A percentile compares a stretch with the other conserved stretches of the same genome.
These are phyloP conservation scores for Drosophila demipolita DNA, from an alignment of 2,888 invertebrate species.

Conservation along the genomic window DNA sequence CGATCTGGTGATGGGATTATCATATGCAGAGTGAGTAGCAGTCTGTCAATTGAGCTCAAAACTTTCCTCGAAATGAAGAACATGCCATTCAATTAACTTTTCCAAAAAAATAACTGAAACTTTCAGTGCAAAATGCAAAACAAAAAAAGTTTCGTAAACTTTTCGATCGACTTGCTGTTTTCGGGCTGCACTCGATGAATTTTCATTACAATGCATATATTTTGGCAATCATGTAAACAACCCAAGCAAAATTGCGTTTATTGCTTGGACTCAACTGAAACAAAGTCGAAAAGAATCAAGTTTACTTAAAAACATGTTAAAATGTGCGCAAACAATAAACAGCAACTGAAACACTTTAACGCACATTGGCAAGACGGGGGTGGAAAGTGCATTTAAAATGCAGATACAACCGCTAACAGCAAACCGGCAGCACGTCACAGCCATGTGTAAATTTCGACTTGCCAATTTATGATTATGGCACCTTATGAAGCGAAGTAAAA, in stretches of 20 bases:
- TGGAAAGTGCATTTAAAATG: slow-evolving; percentile 74
- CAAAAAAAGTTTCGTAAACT: slow-evolving; percentile 55
- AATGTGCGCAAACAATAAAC: slow-evolving; percentile 34
- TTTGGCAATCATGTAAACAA: slow-evolving; percentile 72
- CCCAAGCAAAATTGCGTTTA: slow-evolving; percentile 66
- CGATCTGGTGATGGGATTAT: slow-evolving; percentile 34
- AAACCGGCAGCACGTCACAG: slow-evolving; percentile 34
- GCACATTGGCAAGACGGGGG: slow-evolving; percentile 51
- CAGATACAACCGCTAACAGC: slow-evolving; percentile 58
- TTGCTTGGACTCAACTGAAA: slow-evolving; percentile 8
- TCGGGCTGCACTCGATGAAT: slow-evolving; percentile 61
- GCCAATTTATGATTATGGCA: slow-evolving; percentile 82
- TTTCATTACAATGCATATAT: slow-evolving; percentile 76
- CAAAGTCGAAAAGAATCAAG: slow-evolving; percentile 12
- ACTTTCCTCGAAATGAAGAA: slow-evolving; percentile 68
- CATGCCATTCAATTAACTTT: slow-evolving; percentile 76
- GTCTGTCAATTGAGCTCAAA: slow-evolving; percentile 58
- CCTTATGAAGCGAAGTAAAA: slow-evolving; percentile 78
- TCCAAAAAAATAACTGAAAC: slow-evolving; percentile 40
- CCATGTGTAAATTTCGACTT: slow-evolving; percentile 79
- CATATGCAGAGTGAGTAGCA: slow-evolving; percentile 10
- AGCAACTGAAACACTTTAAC: slow-evolving; percentile 58
- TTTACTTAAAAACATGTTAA: slow-evolving; percentile 62
- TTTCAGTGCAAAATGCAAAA: slow-evolving; percentile 56
- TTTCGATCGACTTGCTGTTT: slow-evolving; percentile 39